Evolutionary conservation across 2,797 vertebrate genomes (phyloP), one percentile per base, ranked within the genome.

Genomic region (Pristis pectinata): DNA sequence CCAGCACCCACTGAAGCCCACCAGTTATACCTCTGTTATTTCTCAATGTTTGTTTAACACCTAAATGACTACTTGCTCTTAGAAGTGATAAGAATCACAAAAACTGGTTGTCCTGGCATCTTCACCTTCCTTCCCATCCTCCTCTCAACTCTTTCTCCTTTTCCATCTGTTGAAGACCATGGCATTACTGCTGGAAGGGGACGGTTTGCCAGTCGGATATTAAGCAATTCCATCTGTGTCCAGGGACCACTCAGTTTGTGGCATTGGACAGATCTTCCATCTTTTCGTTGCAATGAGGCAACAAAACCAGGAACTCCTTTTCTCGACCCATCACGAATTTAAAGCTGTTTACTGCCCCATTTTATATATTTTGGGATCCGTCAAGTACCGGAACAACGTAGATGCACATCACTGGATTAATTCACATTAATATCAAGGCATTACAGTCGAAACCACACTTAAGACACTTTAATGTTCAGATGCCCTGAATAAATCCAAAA

Each of bases 91-190:
- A 27, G 44, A 17, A 41, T 30, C 92, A 93, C 67, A 59, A 93
- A 44, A 93, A 0, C 27, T 70, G 41, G 19, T 93, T 70, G 89
- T 7, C 56, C 80, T 59, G 2, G 9, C 64, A 44, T 27, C 56
- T 0, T 89, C 93, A 59, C 80, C 80, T 91, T 83, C 91, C 92
- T 94, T 77, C 94, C 76, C 70, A 83, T n/a, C 89, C 56, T 72
- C 94, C 93, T 94, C 74, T 93, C 92, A 87, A 64, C 82, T 41
- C 11, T 9, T 83, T 17, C 70, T 19, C 44, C 74, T 49, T 95
- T 59, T n/a, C 3, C n/a, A n/a, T 64, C 56, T 85, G 2, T 56
- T 0, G 2, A 34, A 74, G 24, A 74, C 27, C 70, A 74, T 74
- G 64, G 19, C 64, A 67, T 67, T 67, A 67, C 64, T 3, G 67